These are phyloP conservation scores for Tautogolabrus adspersus DNA, from an alignment of 2,113 vertebrate genomes.

Conservation along the genomic window DNA sequence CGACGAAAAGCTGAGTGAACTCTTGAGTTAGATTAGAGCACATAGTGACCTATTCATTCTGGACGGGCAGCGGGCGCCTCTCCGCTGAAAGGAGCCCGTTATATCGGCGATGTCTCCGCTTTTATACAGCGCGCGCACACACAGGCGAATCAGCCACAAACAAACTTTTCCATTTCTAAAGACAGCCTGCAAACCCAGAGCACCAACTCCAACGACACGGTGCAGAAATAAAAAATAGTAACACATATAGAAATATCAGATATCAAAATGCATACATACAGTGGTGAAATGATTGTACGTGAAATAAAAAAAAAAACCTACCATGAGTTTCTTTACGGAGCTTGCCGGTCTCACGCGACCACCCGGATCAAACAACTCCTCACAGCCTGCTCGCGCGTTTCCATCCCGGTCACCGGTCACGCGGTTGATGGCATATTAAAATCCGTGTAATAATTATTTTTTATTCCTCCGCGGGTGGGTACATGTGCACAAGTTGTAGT, in stretches of 20 bases:
- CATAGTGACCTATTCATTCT: constrained; percentile 77
- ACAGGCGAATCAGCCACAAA: constrained; percentile 42
- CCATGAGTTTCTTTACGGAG: constrained; percentile 61
- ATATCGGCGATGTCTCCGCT: constrained; percentile 66
- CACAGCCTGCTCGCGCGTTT: constrained; percentile 26
- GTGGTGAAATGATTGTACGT: not conserved
- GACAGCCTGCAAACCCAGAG: constrained; percentile 8
- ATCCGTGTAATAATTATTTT: constrained; percentile 2
- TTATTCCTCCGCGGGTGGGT: not conserved
- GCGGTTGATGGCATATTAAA: constrained; percentile 34
- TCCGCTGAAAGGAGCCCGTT: constrained; percentile 77
- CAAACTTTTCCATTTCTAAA: constrained; percentile 67
- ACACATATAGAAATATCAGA: not conserved
- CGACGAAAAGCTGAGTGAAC: constrained; percentile 38
- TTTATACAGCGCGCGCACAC: constrained; percentile 32
- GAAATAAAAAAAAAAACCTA: constrained; percentile 37
- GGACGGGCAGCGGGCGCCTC: constrained; percentile 53
- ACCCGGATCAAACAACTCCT: constrained; percentile 55
- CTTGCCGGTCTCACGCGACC: constrained; percentile 52
- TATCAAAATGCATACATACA: not conserved
- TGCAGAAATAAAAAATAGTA: not conserved
- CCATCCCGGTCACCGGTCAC: constrained; percentile 50
- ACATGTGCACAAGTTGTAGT: constrained; percentile 55
- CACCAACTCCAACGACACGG: constrained; percentile 42
- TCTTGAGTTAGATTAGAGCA: constrained; percentile 57